Percentiles rank a stretch among this genome's conserved stretches.
These are phyloP conservation scores for Cataglyphis rosenhaueri DNA, from an alignment of 2,888 invertebrate species.

Conservation along the genomic window DNA sequence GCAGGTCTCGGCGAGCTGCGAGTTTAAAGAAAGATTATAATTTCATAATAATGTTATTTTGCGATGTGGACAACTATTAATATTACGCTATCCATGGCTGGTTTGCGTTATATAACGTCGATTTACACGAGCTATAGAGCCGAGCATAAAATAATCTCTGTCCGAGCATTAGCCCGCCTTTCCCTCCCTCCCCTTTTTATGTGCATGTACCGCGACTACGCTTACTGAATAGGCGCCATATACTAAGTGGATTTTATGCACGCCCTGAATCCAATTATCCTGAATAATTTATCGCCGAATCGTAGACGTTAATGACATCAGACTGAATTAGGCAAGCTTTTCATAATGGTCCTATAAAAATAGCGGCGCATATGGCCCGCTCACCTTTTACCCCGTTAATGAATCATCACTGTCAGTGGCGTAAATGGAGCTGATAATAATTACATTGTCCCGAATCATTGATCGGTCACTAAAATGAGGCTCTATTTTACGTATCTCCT, in stretches of 20 bases:
- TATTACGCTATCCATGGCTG: conserved; percentile 57
- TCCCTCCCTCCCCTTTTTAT: conserved; percentile 29
- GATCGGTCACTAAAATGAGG: conserved; percentile 34
- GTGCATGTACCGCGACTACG: conserved; percentile 40
- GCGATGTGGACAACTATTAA: conserved; percentile 72
- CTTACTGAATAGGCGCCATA: conserved; percentile 46
- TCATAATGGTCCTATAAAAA: conserved; percentile 63
- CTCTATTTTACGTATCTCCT: conserved; percentile 32
- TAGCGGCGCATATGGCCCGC: conserved; percentile 34
- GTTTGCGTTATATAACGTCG: conserved; percentile 48
- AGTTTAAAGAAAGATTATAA: background rate
- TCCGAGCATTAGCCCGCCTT: conserved; percentile 49
- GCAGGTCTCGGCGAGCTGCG: background rate
- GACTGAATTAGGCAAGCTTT: conserved; percentile 72
- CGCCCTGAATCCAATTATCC: conserved; percentile 76
- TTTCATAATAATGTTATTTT: conserved; percentile 12
- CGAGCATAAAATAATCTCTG: conserved; percentile 61
- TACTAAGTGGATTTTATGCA: conserved; percentile 74
- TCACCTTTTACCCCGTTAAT: conserved; percentile 36
- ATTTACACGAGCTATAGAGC: conserved; percentile 56
- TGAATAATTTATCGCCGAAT: conserved; percentile 80
- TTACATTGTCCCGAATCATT: conserved; percentile 44
- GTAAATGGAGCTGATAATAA: conserved; percentile 48
- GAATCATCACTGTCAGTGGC: conserved; percentile 44
- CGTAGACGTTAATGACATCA: conserved; percentile 78